A percentile compares a stretch with the other conserved stretches of the same genome.
Conservation (phyloP, 2,113 vertebrate genomes). For the Etheostoma cragini region DNA sequence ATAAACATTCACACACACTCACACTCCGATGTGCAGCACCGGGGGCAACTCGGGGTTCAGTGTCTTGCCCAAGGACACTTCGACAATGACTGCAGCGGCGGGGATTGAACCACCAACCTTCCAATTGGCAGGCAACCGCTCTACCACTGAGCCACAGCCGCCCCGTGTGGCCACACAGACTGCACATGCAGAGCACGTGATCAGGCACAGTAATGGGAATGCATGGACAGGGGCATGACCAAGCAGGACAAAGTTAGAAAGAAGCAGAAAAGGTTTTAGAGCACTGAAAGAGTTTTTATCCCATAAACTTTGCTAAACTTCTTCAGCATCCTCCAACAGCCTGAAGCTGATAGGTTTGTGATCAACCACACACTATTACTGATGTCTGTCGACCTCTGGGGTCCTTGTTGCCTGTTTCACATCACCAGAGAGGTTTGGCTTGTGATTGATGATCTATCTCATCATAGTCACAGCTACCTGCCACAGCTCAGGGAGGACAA, state of each 20-base stretch:
- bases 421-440: conserved; percentile 60
- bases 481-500: conserved; percentile 81
- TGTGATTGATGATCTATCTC: conserved; percentile 84
- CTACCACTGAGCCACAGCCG: too few relatives aligned
- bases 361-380: background rate
- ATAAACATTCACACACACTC: too few relatives aligned
- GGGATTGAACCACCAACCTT: too few relatives aligned
- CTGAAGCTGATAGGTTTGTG: background rate
- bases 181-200: too few relatives aligned
- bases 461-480: conserved; percentile 81
- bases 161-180: too few relatives aligned
- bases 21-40: too few relatives aligned
- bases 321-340: background rate
- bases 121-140: too few relatives aligned
- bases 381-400: conserved; percentile 23
- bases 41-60: too few relatives aligned
- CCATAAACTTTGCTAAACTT: background rate
- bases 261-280: background rate
- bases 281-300: background rate
- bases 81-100: too few relatives aligned
- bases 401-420: conserved; percentile 36
- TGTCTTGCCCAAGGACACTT: too few relatives aligned
- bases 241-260: background rate
- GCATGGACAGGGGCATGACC: too few relatives aligned
- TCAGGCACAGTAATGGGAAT: too few relatives aligned